Evolutionary conservation across 2,888 invertebrate species (phyloP).

Genomic region (Onthophagus sagittarius): DNA sequence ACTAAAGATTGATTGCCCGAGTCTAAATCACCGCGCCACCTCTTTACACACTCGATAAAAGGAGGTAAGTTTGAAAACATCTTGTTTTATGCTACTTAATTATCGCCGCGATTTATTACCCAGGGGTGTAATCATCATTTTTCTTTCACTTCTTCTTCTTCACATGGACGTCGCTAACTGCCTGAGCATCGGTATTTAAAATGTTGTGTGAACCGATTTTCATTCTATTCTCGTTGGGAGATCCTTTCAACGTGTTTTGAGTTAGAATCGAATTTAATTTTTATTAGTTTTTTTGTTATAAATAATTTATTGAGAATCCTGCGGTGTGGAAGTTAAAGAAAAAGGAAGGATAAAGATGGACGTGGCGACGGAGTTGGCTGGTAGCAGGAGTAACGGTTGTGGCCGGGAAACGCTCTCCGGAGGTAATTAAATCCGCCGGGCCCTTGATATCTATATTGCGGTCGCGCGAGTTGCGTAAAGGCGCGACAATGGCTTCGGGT

Average conservation of each 20-base stretch:
- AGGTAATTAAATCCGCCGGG: background rate
- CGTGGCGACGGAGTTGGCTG: no score
- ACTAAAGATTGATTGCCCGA: conserved; percentile 16
- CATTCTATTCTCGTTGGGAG: background rate
- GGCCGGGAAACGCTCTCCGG: background rate
- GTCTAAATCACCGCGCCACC: conserved; percentile 14
- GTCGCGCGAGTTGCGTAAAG: conserved; percentile 4
- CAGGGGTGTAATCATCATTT: conserved; percentile 11
- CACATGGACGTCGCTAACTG: background rate
- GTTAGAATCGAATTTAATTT: no score
- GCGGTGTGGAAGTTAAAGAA: background rate
- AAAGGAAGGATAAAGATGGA: background rate
- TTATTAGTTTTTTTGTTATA: no score
- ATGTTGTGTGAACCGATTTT: conserved; percentile 11
- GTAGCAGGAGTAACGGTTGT: background rate
- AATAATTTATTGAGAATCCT: no score
- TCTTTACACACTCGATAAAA: conserved; percentile 16
- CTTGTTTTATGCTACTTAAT: conserved; percentile 23
- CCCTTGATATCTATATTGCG: conserved; percentile 7
- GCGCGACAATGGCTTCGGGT: conserved; percentile 3
- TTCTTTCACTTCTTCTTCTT: background rate
- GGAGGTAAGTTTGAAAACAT: conserved; percentile 19
- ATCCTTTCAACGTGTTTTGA: no score
- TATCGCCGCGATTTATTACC: conserved; percentile 17
- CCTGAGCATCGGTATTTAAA: conserved; percentile 4